phyloP scores from a whole-genome alignment of 2,888 invertebrate genomes.

The Tridacna gigas region DNA sequence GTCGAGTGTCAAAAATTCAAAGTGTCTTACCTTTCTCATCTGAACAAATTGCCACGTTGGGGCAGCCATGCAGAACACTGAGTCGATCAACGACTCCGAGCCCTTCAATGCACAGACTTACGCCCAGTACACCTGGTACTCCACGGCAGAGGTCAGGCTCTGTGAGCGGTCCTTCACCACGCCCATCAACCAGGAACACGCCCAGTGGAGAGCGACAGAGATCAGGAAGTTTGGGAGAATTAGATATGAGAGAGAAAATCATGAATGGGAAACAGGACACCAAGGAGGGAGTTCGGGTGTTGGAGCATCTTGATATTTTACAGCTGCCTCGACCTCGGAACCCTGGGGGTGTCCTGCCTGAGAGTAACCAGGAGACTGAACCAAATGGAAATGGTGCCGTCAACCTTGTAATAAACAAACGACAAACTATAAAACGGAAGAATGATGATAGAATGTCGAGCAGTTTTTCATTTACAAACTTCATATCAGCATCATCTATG shows the following conservation, averaged over 20 bases:
- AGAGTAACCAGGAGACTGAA: slow-evolving; percentile 42
- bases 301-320: slow-evolving; percentile 56
- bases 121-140: slow-evolving; percentile 57
- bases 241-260: slow-evolving; percentile 51
- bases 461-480: slow-evolving; percentile 10
- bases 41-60: neutral
- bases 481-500: slow-evolving; percentile 23
- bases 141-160: slow-evolving; percentile 59
- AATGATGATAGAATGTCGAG: slow-evolving; percentile 15
- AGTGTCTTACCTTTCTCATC: slow-evolving; percentile 1
- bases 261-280: slow-evolving; percentile 17
- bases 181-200: slow-evolving; percentile 37
- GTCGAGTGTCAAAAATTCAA: neutral
- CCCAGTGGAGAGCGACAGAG: slow-evolving; percentile 51
- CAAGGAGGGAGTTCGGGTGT: slow-evolving; percentile 45
- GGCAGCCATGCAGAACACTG: slow-evolving; percentile 2
- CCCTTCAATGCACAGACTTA: slow-evolving; percentile 44
- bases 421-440: slow-evolving; percentile 30
- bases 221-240: slow-evolving; percentile 58
- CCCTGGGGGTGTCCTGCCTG: slow-evolving; percentile 59
- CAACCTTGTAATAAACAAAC: slow-evolving; percentile 49
- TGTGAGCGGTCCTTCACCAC: slow-evolving; percentile 51
- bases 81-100: slow-evolving; percentile 53
- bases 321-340: slow-evolving; percentile 62
- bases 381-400: slow-evolving; percentile 46